Evolutionary conservation across 2,113 vertebrate genomes (phyloP).

Genomic region (Patagioenas fasciata): DNA sequence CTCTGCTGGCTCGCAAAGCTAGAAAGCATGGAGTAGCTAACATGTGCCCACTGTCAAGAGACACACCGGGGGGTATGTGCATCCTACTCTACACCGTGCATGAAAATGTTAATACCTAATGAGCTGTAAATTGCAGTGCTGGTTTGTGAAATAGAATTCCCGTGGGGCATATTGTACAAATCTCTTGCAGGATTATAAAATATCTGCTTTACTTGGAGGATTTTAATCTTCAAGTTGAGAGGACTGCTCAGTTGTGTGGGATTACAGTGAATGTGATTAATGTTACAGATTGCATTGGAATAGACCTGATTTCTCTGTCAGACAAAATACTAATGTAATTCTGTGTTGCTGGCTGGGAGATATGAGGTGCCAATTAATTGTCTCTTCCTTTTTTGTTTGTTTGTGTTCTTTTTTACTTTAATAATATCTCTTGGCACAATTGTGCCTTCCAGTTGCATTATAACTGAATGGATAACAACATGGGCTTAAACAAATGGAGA

Average conservation of each 20-base stretch:
- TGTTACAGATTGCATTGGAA: slow-evolving; percentile 3
- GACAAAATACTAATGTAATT: neutral
- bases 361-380: neutral
- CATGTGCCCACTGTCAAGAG: neutral
- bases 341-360: neutral
- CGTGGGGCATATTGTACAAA: neutral
- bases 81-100: neutral
- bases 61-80: neutral
- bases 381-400: neutral
- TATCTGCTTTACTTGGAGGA: neutral
- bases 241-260: neutral
- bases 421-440: neutral
- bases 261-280: slow-evolving; percentile 5
- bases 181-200: neutral
- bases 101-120: neutral
- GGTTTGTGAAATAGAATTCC: neutral
- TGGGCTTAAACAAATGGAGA: neutral
- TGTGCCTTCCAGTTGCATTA: neutral
- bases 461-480: neutral
- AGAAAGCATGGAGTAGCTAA: neutral
- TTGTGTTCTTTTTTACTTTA: slow-evolving; percentile 16
- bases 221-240: neutral
- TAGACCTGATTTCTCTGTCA: neutral
- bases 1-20: neutral
- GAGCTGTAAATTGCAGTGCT: slow-evolving; percentile 2